Base-by-base conservation (phyloP, 2,888 invertebrate species). In the Polia nebulosa region DNA sequence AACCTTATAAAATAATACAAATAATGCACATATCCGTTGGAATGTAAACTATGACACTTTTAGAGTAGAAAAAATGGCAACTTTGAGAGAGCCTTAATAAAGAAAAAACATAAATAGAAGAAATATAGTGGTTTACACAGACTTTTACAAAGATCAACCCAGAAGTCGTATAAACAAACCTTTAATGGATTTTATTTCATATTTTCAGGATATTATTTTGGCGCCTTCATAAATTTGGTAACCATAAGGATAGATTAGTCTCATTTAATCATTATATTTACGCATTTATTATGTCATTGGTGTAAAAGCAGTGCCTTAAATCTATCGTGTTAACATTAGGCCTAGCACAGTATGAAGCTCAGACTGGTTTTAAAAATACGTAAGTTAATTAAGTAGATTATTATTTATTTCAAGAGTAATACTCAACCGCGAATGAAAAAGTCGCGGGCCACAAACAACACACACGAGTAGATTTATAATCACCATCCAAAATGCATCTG, bases 31-130 rank as follows among this genome's bases (percentile, higher is more conserved):
- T 36, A 44, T 17, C 25, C 45, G 13, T 20, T 55, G 76, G 76
- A 76, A 76, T 76, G 76, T 77, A 44, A 57, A 61, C 34, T 61
- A 72, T 57, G 53, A 76, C 60, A 61, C 56, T 61, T 36, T 34
- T 15, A 49, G 9, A 44, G 41, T 45, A 58, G 8, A 45, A 20
- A 47, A 56, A 32, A 77, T 47, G 45, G 72, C 72, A 56, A 60
- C 44, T 15, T 64, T 44, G 41, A 77, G 59, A 76, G 57, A 72
- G 65, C 78, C 53, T 20, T 49, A 29, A 22, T 68, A 27, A 66
- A 67, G 32, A 55, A 22, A 73, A 41, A 20, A n/a, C 39, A 22
- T 11, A 8, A 22, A 29, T 52, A 52, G n/a, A 39, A 45, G 32
- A 44, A 20, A 20, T 20, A 29, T 13, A 11, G 36, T n/a, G 25